Conservation (phyloP, 2,113 vertebrate genomes). For the Phyllostomus hastatus region DNA sequence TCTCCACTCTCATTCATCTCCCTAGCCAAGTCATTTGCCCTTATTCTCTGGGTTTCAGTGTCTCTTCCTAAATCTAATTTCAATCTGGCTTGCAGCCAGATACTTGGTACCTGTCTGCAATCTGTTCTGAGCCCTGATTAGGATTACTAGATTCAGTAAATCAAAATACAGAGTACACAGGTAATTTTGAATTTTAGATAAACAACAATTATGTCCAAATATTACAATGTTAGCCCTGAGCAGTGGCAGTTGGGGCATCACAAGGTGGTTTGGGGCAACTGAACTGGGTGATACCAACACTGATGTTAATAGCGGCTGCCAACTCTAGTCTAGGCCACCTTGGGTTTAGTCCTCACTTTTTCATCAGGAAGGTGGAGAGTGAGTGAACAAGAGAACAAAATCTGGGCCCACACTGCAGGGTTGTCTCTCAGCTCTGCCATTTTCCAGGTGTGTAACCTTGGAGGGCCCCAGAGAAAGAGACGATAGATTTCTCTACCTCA, state of each 20-base stretch:
- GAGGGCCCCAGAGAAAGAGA: not conserved
- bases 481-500: not conserved
- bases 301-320: not conserved
- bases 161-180: not conserved
- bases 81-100: not conserved
- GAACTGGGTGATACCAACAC: not conserved
- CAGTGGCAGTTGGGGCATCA: not conserved
- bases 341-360: not conserved
- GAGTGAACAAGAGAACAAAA: not conserved
- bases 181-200: conserved; percentile 13
- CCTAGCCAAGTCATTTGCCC: not conserved
- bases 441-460: not conserved
- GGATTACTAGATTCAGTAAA: not conserved
- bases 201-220: not conserved
- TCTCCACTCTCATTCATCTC: not conserved
- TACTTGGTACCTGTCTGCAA: not conserved
- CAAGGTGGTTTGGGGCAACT: not conserved
- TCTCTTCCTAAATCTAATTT: not conserved
- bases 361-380: not conserved
- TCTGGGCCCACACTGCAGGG: not conserved
- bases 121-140: not conserved
- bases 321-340: not conserved
- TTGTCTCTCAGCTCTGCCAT: not conserved
- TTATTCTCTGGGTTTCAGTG: not conserved
- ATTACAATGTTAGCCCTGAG: not conserved